Evolutionary conservation across 2,113 vertebrate species (phyloP).

Genomic region (Sclerurus mexicanus): DNA sequence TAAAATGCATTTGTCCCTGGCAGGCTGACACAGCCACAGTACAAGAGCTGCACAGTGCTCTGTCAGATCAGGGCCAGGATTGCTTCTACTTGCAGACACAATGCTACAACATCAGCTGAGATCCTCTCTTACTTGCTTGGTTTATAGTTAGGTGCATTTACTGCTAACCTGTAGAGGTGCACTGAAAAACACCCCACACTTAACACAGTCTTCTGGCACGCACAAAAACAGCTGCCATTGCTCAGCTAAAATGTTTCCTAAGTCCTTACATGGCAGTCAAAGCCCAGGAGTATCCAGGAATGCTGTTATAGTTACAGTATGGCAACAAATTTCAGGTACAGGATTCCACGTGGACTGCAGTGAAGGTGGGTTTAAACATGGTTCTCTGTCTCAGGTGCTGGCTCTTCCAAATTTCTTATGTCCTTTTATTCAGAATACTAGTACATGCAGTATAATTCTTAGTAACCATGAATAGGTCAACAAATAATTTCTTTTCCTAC

Average conservation of each 20-base stretch:
- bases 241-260: accelerated
- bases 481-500: not conserved
- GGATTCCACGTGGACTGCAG: not conserved
- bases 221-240: not conserved
- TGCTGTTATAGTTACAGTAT: accelerated
- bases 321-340: not conserved
- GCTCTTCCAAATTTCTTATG: not conserved
- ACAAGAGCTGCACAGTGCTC: not conserved
- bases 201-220: not conserved
- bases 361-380: not conserved
- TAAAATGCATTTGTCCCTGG: not conserved
- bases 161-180: not conserved
- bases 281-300: not conserved
- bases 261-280: accelerated
- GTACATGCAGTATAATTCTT: not conserved
- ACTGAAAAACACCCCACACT: not conserved
- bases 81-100: not conserved
- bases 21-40: not conserved
- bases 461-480: not conserved
- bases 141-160: not conserved
- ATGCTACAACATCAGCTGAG: not conserved
- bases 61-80: not conserved
- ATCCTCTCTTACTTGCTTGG: not conserved
- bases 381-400: not conserved
- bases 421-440: not conserved